phyloP scores from a whole-genome alignment of 2,888 invertebrate species.

The Brachyptera risi region DNA sequence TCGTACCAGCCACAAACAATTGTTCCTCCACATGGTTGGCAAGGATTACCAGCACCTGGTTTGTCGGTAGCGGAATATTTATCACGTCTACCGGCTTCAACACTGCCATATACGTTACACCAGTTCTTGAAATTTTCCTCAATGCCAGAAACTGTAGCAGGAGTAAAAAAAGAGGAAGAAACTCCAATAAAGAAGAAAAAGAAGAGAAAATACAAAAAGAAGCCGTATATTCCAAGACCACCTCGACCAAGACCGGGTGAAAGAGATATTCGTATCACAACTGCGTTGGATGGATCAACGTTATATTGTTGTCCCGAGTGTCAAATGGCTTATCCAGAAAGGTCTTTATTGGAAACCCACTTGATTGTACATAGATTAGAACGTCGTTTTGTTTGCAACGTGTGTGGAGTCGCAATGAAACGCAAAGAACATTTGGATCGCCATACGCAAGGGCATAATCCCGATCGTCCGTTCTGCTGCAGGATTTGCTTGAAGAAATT shows the following conservation, averaged over 20 bases:
- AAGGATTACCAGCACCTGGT: constrained; percentile 25
- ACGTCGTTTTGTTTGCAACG: constrained; percentile 36
- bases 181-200: constrained; percentile 19
- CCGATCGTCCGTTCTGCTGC: constrained; percentile 41
- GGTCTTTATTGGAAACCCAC: constrained; percentile 32
- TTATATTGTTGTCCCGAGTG: constrained; percentile 34
- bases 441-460: constrained; percentile 35
- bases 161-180: neutral
- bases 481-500: constrained; percentile 44
- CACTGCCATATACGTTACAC: constrained; percentile 28
- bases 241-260: constrained; percentile 24
- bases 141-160: neutral
- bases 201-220: constrained; percentile 27
- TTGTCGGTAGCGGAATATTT: constrained; percentile 29
- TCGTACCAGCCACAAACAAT: constrained; percentile 15
- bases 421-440: constrained; percentile 36
- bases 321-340: constrained; percentile 34
- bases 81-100: constrained; percentile 28
- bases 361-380: constrained; percentile 33
- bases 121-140: constrained; percentile 28
- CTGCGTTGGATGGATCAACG: constrained; percentile 31
- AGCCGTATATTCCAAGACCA: constrained; percentile 22
- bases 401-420: constrained; percentile 36
- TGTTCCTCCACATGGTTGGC: constrained; percentile 25
- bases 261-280: constrained; percentile 29